Conservation (phyloP, 2,113 vertebrate species). For the Shinisaurus crocodilurus region DNA sequence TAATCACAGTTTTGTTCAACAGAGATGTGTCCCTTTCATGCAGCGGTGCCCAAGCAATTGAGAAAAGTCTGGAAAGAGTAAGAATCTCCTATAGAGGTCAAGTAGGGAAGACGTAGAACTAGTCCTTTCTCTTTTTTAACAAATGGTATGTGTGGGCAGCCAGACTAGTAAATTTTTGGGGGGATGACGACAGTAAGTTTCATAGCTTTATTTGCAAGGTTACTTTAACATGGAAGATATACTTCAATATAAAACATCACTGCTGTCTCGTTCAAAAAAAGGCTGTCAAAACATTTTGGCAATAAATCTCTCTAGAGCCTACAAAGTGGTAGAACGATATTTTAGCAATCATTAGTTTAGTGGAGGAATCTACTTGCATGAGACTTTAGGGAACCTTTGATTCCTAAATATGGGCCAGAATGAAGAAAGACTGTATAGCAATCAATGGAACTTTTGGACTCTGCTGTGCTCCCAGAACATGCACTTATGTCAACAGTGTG, state of each 20-base stretch:
- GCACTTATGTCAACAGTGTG: background rate
- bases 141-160: background rate
- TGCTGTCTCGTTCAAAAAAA: background rate
- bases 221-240: background rate
- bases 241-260: background rate
- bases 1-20: background rate
- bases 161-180: background rate
- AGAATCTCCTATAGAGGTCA: background rate
- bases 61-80: background rate
- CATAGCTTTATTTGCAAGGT: background rate
- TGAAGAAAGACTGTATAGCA: background rate
- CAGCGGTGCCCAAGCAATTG: background rate
- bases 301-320: background rate
- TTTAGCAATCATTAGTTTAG: background rate
- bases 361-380: fast-evolving
- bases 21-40: background rate
- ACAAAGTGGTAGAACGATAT: background rate
- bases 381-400: background rate
- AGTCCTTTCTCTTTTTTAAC: background rate
- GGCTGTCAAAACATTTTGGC: background rate
- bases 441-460: background rate
- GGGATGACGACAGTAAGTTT: too few species aligned
- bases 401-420: background rate
- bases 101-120: background rate
- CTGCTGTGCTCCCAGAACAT: background rate